Percentiles rank a stretch among this genome's conserved stretches.
Evolutionary conservation across 2,113 vertebrate species (phyloP).

Genomic region (Rhinopomastus cyanomelas): DNA sequence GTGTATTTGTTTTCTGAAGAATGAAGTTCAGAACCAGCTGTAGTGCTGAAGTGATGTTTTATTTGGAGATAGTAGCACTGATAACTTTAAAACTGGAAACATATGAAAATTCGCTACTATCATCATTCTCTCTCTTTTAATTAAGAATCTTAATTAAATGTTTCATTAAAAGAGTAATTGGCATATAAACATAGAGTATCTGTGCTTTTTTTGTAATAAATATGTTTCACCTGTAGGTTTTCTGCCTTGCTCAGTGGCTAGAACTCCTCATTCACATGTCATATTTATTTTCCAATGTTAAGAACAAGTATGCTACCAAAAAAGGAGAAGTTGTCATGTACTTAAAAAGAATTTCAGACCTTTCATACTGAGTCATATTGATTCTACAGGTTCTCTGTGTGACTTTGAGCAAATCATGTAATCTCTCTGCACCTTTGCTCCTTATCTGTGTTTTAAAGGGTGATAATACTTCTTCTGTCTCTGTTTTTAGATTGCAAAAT

Average conservation of each 20-base stretch:
- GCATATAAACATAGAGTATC: not conserved
- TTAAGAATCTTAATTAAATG: not conserved
- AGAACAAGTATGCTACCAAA: not conserved
- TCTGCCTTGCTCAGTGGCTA: not conserved
- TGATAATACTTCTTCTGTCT: not conserved
- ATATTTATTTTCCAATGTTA: not conserved
- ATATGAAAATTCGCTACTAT: not conserved
- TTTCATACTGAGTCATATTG: not conserved
- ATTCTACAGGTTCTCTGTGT: not conserved
- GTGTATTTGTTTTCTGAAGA: not conserved
- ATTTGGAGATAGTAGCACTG: not conserved
- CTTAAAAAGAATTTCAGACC: not conserved
- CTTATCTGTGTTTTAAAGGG: conserved; percentile 40
- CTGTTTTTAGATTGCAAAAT: conserved; percentile 27
- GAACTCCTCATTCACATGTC: not conserved
- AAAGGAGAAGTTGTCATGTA: not conserved
- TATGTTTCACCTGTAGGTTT: not conserved
- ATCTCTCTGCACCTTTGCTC: not conserved
- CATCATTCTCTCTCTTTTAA: not conserved
- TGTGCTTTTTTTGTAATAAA: not conserved
- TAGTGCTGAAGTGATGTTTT: not conserved
- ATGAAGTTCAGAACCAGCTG: not conserved
- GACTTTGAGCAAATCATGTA: conserved; percentile 45
- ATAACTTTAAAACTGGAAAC: not conserved
- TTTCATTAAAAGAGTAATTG: too few relatives aligned